Percentiles rank a stretch among this genome's conserved stretches.
phyloP scores from a whole-genome alignment of 2,888 invertebrate genomes.

The Cryptocephalus moraei region DNA sequence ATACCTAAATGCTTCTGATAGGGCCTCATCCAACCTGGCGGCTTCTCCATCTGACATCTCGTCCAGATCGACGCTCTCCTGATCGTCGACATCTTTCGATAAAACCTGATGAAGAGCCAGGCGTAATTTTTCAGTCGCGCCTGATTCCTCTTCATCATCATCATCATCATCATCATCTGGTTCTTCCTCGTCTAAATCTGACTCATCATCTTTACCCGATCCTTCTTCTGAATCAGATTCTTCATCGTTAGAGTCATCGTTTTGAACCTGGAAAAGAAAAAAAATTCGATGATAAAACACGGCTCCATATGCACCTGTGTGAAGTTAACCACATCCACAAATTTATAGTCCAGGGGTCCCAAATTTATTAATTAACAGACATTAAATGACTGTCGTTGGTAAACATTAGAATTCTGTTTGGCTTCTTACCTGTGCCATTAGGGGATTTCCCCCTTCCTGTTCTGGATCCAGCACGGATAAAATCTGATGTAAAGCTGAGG shows the following conservation, averaged over 20 bases:
- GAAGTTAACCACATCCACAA: too few relatives aligned
- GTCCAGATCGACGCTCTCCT: slow-evolving; percentile 53
- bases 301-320: too few relatives aligned
- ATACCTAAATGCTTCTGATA: slow-evolving; percentile 41
- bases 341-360: too few relatives aligned
- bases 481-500: slow-evolving; percentile 59
- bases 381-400: too few relatives aligned
- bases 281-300: too few relatives aligned
- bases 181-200: slow-evolving; percentile 19
- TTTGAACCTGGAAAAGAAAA: neutral
- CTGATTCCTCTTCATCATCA: slow-evolving; percentile 42
- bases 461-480: slow-evolving; percentile 61
- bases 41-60: slow-evolving; percentile 70
- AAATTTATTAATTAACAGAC: too few relatives aligned
- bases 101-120: slow-evolving; percentile 63
- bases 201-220: slow-evolving; percentile 18
- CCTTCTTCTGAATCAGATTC: slow-evolving; percentile 14
- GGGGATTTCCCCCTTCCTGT: slow-evolving; percentile 50
- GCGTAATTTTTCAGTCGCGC: slow-evolving; percentile 54
- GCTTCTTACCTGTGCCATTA: slow-evolving; percentile 23
- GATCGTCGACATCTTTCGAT: slow-evolving; percentile 16
- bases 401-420: too few relatives aligned
- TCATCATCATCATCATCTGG: slow-evolving; percentile 30
- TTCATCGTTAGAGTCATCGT: slow-evolving; percentile 28
- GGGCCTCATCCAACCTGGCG: slow-evolving; percentile 50